Base-by-base conservation (phyloP, 2,797 vertebrate species). In the Coreius guichenoti region DNA sequence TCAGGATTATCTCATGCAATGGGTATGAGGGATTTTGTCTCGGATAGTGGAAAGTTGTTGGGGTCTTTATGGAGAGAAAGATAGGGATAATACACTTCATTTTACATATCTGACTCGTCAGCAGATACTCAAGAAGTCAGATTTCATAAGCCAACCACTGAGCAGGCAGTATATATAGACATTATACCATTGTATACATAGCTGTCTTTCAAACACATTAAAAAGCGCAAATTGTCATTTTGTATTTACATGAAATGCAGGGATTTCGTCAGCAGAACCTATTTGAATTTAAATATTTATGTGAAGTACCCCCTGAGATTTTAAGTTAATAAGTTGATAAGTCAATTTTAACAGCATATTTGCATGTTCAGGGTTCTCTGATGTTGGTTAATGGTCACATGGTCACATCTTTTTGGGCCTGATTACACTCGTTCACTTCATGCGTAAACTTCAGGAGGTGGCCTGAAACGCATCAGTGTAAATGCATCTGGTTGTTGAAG, bases 1-100 rank as follows among this genome's bases (percentile, higher is more conserved):
- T 87, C 76, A 39, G 16, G 39, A 68, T 81, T 80, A 72, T 68
- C 68, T 68, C 61, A 69, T 78, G 49, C 76, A 49, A 47, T 19
- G 26, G 39, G 47, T 80, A 51, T 31, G 14, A 68, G 65, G 23
- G 21, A 51, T 74, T 67, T 29, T 68, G 49, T 81, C 49, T 75
- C 4, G 0, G 54, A 33, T 33, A 29, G 29, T 16, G 56, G 67
- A 31, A 68, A 65, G 47, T 9, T 23, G 51, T 58, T 67, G 13
- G 65, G 23, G 31, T 21, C 23, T 26, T 72, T 65, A 61, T 65
- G 54, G 19, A 56, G 43, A 47, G 14, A 68, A 14, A 73, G 69
- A 45, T n/a, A 29, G 26, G 9, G 54, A 74, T 36, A 82, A 65
- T 23, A 61, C 36, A 51, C 5, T 83, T 45, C 6, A 33, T 67